A percentile compares a stretch with the other conserved stretches of the same genome.
Conservation (phyloP, 2,113 vertebrate species). For the Emydocephalus ijimae region DNA sequence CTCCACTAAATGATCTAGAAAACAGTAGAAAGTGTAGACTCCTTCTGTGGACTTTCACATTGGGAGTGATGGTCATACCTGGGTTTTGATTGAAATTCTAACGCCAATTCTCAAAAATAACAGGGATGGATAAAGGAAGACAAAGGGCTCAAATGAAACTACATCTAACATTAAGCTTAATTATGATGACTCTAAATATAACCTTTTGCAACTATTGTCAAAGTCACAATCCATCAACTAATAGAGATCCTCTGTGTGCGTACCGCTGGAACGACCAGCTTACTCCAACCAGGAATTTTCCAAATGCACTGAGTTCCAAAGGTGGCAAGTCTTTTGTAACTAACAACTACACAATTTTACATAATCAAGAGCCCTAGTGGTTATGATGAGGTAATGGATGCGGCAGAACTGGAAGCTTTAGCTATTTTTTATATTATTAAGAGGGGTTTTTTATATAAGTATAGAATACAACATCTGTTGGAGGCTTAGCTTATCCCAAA, state of each 20-base stretch:
- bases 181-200: neutral
- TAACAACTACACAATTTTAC: neutral
- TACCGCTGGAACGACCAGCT: neutral
- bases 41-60: neutral
- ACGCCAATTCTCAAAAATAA: neutral
- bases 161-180: neutral
- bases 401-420: neutral
- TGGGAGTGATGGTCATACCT: neutral
- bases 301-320: neutral
- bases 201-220: neutral
- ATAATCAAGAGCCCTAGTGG: neutral
- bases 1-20: neutral
- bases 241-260: neutral
- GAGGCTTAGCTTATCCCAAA: neutral
- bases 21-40: neutral
- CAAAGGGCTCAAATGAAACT: neutral
- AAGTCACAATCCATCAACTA: neutral
- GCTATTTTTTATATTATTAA: neutral
- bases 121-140: neutral
- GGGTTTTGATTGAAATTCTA: neutral
- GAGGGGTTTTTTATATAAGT: neutral
- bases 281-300: neutral
- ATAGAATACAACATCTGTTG: neutral
- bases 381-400: neutral
- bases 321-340: neutral